Base-by-base conservation (phyloP, 2,888 invertebrate species). In the Nyleta sp. region DNA sequence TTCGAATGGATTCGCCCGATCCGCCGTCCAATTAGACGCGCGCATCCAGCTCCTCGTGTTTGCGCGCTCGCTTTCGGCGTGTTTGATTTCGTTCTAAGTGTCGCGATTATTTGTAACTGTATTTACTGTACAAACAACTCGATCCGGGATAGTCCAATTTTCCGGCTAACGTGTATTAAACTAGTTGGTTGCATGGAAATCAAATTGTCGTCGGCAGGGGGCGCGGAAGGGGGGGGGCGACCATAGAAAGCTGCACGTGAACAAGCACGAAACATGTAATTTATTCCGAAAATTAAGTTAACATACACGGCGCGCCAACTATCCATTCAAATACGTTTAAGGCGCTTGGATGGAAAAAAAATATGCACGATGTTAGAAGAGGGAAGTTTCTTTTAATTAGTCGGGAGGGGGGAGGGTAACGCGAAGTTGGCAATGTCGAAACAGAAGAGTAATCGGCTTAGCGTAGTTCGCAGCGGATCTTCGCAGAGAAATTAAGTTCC, bases 401-500 rank as follows among this genome's bases (percentile, higher is more conserved):
- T 6, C 53, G 40, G n/a, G n/a, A n/a, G n/a, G n/a, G 28, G 22
- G 33, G 20, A 31, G 50, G 52, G 28, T 44, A 71, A 46, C 40
- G 42, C 15, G 55, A 64, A 72, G 72, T 64, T 62, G 28, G 53
- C 64, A 64, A 55, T 18, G 62, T 55, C 20, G 55, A 62, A 72
- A 62, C 46, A 71, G 38, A 62, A 71, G 42, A 46, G 48, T 72
- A 72, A 72, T 64, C 72, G 55, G 72, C 72, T 72, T 72, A 48
- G 11, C 55, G 46, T 31, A 46, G 62, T 35, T 71, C 20, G 44
- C 11, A 3, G 33, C 4, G 42, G 62, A 62, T 71, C 62, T 71
- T 71, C 44, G 42, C 44, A 46, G 42, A 62, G 60, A 60, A 53
- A 71, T 71, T 62, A 71, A 53, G 52, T 71, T 60, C 62, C 35